Percentiles rank a stretch among this genome's conserved stretches.
Conservation (phyloP, 2,113 vertebrate species). For the Mastomys natalensis region DNA sequence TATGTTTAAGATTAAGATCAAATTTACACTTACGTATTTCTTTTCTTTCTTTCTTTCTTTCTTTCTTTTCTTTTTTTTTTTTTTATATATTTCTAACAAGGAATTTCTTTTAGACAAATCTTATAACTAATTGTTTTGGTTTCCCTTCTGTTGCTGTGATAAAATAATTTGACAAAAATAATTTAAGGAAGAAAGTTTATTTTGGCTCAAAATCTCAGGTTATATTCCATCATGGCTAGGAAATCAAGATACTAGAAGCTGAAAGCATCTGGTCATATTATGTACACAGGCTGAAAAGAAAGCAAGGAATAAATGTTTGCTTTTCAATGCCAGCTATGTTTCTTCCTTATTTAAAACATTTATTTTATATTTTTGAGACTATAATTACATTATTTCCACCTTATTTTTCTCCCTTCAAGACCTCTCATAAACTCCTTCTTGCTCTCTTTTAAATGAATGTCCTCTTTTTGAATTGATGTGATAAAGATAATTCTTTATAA, state of each 20-base stretch:
- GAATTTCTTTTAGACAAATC: slow-evolving; percentile 49
- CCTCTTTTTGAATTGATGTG: too few species aligned
- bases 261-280: too few species aligned
- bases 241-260: neutral
- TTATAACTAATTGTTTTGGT: neutral
- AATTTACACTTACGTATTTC: slow-evolving; percentile 36
- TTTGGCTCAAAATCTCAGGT: neutral
- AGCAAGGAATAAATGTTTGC: neutral
- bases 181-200: neutral
- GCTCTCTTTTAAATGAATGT: neutral
- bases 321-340: neutral
- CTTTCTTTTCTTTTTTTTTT: too few species aligned
- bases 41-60: neutral
- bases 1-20: neutral
- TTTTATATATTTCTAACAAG: neutral
- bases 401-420: neutral
- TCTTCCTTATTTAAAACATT: neutral
- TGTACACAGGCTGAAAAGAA: too few species aligned
- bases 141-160: neutral
- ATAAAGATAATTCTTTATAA: neutral
- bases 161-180: neutral
- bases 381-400: neutral
- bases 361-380: neutral
- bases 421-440: neutral
- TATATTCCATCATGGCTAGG: neutral